Evolutionary conservation across 2,113 vertebrate genomes (phyloP), one percentile per base, ranked within the genome.

Genomic region (Onychostoma macrolepis): DNA sequence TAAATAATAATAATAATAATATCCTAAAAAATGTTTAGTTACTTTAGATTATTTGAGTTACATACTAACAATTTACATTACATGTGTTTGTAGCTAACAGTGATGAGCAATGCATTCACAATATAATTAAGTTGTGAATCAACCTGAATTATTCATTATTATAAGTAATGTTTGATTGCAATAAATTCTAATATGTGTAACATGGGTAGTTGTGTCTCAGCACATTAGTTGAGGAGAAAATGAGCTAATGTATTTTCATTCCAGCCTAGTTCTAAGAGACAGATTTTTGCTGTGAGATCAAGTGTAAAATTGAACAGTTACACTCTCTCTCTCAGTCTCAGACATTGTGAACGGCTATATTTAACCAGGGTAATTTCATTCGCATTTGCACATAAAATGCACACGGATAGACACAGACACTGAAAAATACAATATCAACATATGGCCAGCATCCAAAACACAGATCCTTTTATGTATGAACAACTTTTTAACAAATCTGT

Each of bases 241-340:
- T 12, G 28, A 79, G 78, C 53, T 41, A 61, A 26, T 63, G 33
- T 41, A 13, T 38, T 63, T 43, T 43, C 13, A 80, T 61, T 80
- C 21, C 76, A 79, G 48, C 19, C 15, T 33, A 21, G 48, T 78
- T 79, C 26, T 36, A 33, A 41, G 24, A 43, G 36, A 80, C 11
- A 63, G 36, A 63, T 81, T 65, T 81, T 80, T 81, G 53, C 11
- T 63, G 79, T 65, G 79, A 81, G 56, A 81, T 81, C 79, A 81
- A 81, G 78, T 80, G 78, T 61, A 80, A 80, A 80, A 80, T 80
- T 58, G 78, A 80, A 79, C n/a, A 79, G 76, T 80, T 80, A 33
- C 56, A 80, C 24, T 81, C 56, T 81, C 33, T 76, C 28, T 79
- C 48, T 41, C 28, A 50, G 12, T 79, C 21, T 61, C 78, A 80